These are phyloP conservation scores for Danio tinwini DNA, from an alignment of 2,797 vertebrate genomes.

Conservation along the genomic window DNA sequence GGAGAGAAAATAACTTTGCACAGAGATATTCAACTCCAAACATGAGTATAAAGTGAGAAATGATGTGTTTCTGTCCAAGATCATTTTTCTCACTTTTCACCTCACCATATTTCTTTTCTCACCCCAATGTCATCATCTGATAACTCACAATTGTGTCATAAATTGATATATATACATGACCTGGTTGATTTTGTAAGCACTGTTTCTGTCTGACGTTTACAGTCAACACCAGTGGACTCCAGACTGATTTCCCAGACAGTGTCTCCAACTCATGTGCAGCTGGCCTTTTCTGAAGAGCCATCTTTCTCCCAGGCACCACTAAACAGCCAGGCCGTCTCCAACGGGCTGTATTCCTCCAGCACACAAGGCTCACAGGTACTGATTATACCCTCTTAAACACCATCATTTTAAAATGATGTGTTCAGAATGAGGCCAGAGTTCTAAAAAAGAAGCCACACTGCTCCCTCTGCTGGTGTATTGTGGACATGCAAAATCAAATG, in stretches of 20 bases:
- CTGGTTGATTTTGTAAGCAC: conserved; percentile 15
- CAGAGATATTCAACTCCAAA: conserved; percentile 48
- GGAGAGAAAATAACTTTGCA: not conserved
- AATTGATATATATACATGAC: conserved; percentile 1
- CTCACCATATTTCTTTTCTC: not conserved
- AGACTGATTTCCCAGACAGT: conserved; percentile 68
- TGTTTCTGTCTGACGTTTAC: conserved; percentile 37
- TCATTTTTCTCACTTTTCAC: not conserved
- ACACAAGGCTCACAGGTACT: conserved; percentile 76
- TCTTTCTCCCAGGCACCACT: conserved; percentile 37
- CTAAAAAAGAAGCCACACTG: conserved; percentile 58
- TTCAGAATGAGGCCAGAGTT: not conserved
- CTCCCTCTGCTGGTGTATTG: conserved; percentile 70
- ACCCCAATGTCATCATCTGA: not conserved
- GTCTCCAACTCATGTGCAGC: conserved; percentile 78
- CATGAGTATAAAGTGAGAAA: conserved; percentile 34
- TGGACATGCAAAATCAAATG: conserved; percentile 29
- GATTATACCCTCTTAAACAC: not conserved
- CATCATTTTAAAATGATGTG: not conserved
- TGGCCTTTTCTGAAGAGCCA: conserved; percentile 75
- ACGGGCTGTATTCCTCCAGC: conserved; percentile 72
- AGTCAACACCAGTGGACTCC: conserved; percentile 61
- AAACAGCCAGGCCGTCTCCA: conserved; percentile 75
- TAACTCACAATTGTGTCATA: not conserved
- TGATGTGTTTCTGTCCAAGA: not conserved